These are phyloP conservation scores for Steinernema feltiae DNA, from an alignment of 1,140 invertebrate species.

Conservation along the genomic window DNA sequence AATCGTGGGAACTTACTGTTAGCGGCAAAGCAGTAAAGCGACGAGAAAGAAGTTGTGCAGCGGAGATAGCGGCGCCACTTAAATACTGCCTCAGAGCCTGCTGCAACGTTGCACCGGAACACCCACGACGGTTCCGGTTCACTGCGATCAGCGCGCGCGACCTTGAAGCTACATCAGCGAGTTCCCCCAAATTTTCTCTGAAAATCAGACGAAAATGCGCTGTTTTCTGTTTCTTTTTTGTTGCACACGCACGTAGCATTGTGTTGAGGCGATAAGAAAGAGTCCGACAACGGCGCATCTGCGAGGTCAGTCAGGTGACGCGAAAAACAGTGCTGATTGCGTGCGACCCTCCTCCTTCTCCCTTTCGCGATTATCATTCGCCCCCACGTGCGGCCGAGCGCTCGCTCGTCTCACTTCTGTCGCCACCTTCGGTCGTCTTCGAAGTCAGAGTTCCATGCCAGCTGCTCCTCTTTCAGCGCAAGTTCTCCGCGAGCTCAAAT, in stretches of 20 bases:
- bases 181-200: too few species aligned
- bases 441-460: neutral
- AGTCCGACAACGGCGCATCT: neutral
- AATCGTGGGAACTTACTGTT: neutral
- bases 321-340: neutral
- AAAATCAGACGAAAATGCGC: too few species aligned
- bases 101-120: neutral
- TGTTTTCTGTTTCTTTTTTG: too few species aligned
- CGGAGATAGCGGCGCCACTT: too few species aligned
- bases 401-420: neutral
- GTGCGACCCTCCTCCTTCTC: neutral
- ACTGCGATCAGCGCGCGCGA: too few species aligned
- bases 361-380: neutral
- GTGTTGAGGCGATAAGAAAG: neutral
- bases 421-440: neutral
- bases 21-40: neutral
- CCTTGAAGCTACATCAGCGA: neutral
- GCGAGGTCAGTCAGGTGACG: conserved; percentile 9
- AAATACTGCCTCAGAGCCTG: too few species aligned
- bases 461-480: neutral
- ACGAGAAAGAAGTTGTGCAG: too few species aligned
- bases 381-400: neutral
- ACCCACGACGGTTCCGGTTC: neutral
- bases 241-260: too few species aligned
- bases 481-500: neutral